Evolutionary conservation across 2,797 vertebrate genomes (phyloP), one percentile per base, ranked within the genome.

Genomic region (Platalea minor): DNA sequence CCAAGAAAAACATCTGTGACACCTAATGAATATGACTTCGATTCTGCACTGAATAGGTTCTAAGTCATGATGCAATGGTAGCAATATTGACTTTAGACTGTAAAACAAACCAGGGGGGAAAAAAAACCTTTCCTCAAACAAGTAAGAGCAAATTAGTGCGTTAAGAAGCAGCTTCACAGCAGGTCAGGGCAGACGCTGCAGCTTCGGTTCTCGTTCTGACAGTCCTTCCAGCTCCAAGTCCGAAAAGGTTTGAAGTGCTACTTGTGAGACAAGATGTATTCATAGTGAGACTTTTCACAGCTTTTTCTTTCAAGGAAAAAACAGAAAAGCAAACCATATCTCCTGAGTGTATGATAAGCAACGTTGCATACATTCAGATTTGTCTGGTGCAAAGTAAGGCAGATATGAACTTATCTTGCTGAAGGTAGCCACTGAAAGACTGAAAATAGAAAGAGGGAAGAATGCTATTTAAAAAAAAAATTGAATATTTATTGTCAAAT

Each of bases 221-320:
- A 57, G 43, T 78, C 76, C 43, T 83, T 84, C 23, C 20, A 68
- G 31, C 33, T 70, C 23, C 14, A 53, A 53, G 31, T 87, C 50
- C 85, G 67, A 65, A 86, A 85, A 64, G 4, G 2, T 82, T 64
- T 92, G 50, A 81, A 78, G 75, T 80, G 68, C 29, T 85, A 8
- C 26, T 91, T 85, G 24, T 43, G 68, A 46, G n/a, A 64, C 13
- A 63, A 74, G n/a, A n/a, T 17, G 15, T 75, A 31, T 79, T 87
- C 16, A 8, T 45, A 63, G 51, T 0, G 0, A 77, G 59, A 68
- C 11, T 85, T 74, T 31, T 67, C 0, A 0, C 78, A 68, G n/a
- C 21, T 77, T 92, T 91, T 91, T 88, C 7, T 93, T 84, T 80
- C 35, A 67, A 59, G 43, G 7, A 64, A 43, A 35, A 35, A 10